Percentiles rank a stretch among this genome's conserved stretches.
These are phyloP conservation scores for Rutilus rutilus DNA, from an alignment of 2,113 vertebrate genomes.

Conservation along the genomic window DNA sequence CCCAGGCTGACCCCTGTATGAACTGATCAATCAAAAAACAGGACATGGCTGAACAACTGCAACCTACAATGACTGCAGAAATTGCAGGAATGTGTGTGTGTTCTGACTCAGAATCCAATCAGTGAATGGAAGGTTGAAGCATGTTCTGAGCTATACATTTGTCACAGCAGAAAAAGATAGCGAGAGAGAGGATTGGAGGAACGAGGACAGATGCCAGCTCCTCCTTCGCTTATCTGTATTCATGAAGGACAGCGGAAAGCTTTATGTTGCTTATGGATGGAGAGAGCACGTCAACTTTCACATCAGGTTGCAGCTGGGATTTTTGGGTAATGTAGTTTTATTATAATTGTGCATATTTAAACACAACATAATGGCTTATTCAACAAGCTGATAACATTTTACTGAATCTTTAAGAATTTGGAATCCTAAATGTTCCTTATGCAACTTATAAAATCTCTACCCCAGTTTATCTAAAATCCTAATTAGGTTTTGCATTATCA, in stretches of 20 bases:
- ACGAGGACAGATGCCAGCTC: background rate
- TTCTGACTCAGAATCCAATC: conserved; percentile 47
- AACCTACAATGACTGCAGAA: conserved; percentile 2
- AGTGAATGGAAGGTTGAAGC: conserved; percentile 14
- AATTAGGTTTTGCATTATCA: conserved; percentile 56
- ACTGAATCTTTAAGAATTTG: background rate
- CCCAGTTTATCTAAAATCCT: conserved; percentile 53
- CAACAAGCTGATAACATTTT: conserved; percentile 2
- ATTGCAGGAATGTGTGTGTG: conserved; percentile 19
- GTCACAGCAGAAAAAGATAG: conserved; percentile 12
- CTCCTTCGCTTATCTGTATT: conserved; percentile 38
- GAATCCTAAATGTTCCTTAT: background rate
- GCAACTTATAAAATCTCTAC: conserved; percentile 36
- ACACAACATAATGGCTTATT: background rate
- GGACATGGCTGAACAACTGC: background rate
- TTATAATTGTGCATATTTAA: conserved; percentile 4
- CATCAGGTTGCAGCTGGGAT: conserved; percentile 1
- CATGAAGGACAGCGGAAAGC: background rate
- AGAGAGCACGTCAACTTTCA: background rate
- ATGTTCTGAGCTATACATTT: background rate
- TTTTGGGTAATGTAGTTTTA: background rate
- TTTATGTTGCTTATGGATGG: conserved; percentile 24
- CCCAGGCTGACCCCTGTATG: background rate
- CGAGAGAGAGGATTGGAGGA: conserved; percentile 1
- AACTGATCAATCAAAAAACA: conserved; percentile 4